Evolutionary conservation across 1,140 invertebrate species (phyloP), one percentile per base, ranked within the genome.

Genomic region (Pogonomyrmex barbatus): DNA sequence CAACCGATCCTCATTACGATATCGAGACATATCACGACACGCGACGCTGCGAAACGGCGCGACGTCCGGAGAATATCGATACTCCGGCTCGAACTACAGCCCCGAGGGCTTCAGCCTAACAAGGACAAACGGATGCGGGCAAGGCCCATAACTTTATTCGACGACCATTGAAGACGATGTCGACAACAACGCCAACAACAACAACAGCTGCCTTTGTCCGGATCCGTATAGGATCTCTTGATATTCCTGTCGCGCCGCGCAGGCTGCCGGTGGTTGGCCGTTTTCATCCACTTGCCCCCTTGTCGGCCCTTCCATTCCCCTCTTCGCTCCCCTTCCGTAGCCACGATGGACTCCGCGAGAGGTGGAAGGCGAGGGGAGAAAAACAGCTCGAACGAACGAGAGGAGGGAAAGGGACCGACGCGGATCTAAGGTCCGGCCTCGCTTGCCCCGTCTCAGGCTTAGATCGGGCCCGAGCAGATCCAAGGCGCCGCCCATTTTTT

Each of bases 401-500:
- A 47, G 65, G 81, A 14, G 33, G 88, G 87, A 88, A 83, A 82
- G 86, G 86, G 84, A 85, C 88, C 90, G 86, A 90, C 88, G 86
- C 87, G 81, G 42, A 33, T 89, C 88, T 90, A 91, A 93, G 91
- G 91, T 90, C 91, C 93, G 88, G 87, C 92, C 93, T 93, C 91
- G 90, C 63, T 58, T 83, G 84, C 76, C 86, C 77, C 70, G 62
- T 88, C 87, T 77, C 87, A 60, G 87, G 79, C 88, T 90, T 89
- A 89, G 89, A 90, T 88, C 89, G 85, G 56, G 65, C 81, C 87
- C 88, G 68, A 82, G 90, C 87, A 92, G 90, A 92, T 93, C 91
- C 92, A 94, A 94, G 86, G 93, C 92, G 90, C 93, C 93, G 93
- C 93, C 93, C 93, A 94, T 94, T 93, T 94, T 94, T 94, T 94